A percentile compares a stretch with the other conserved stretches of the same genome.
phyloP scores from a whole-genome alignment of 2,113 vertebrate species.

The Stigmatopora argus region DNA sequence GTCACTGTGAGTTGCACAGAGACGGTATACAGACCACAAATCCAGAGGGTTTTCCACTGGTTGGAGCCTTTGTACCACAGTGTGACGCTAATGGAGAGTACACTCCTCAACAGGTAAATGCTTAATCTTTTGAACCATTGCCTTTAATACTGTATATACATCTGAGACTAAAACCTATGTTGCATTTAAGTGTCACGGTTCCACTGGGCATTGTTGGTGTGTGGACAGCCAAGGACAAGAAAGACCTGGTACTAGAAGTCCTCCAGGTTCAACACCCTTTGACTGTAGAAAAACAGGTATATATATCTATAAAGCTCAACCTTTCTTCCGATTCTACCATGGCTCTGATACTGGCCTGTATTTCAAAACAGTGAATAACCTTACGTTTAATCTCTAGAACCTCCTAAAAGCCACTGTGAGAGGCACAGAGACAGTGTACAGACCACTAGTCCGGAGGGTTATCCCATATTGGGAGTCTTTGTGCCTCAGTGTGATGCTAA shows the following conservation, averaged over 20 bases:
- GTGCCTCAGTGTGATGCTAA: conserved; percentile 75
- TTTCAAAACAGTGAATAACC: background rate
- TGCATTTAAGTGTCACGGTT: conserved; percentile 61
- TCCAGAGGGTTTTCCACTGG: conserved; percentile 1
- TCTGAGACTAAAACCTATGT: background rate
- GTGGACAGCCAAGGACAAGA: conserved; percentile 69
- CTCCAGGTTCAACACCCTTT: conserved; percentile 37
- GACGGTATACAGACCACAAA: conserved; percentile 29
- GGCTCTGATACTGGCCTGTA: background rate
- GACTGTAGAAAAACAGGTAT: conserved; percentile 70
- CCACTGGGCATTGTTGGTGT: conserved; percentile 76
- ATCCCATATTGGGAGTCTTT: conserved; percentile 46
- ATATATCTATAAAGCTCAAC: background rate
- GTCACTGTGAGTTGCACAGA: conserved; percentile 66
- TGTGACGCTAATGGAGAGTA: conserved; percentile 72
- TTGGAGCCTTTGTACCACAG: conserved; percentile 66
- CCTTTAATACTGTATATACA: background rate
- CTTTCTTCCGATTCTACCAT: background rate
- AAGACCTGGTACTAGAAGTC: conserved; percentile 64
- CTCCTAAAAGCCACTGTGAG: conserved; percentile 66
- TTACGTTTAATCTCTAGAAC: conserved; percentile 34
- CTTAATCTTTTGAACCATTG: background rate
- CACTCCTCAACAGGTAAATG: conserved; percentile 57
- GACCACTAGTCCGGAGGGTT: conserved; percentile 32
- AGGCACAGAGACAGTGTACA: conserved; percentile 62